Evolutionary conservation across 2,113 vertebrate species (phyloP).

Genomic region (Entosphenus tridentatus): DNA sequence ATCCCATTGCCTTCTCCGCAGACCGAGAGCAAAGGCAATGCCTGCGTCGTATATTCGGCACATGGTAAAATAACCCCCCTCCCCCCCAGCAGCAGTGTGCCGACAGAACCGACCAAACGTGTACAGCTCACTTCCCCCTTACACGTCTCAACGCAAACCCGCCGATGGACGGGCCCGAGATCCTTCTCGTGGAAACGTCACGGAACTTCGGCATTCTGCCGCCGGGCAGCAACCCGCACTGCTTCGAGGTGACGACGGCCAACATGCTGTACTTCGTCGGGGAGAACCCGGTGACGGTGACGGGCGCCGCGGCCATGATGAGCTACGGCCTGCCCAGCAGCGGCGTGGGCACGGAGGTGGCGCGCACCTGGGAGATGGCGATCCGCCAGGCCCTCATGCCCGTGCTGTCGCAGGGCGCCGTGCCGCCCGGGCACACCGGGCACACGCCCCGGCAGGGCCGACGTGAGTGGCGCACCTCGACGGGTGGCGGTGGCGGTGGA

Average conservation of each 20-base stretch:
- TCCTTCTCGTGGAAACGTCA: conserved; percentile 64
- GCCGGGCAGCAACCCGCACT: conserved; percentile 39
- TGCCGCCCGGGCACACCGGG: conserved; percentile 21
- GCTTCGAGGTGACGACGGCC: conserved; percentile 52
- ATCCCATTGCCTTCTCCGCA: too few relatives aligned
- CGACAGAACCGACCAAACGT: too few relatives aligned
- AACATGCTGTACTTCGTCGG: conserved; percentile 51
- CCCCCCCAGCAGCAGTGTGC: too few relatives aligned
- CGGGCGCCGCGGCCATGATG: conserved; percentile 14
- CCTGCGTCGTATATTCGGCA: too few relatives aligned
- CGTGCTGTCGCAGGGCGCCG: conserved; percentile 43
- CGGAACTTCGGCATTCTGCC: conserved; percentile 44
- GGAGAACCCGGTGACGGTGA: conserved; percentile 28
- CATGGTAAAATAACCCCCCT: too few relatives aligned
- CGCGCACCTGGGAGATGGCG: conserved; percentile 41
- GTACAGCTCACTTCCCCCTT: too few relatives aligned
- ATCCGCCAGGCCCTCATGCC: conserved; percentile 68
- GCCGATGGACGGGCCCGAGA: conserved; percentile 21
- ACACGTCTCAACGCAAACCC: too few relatives aligned
- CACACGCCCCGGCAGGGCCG: conserved; percentile 42
- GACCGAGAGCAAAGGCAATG: too few relatives aligned
- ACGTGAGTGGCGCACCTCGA: not conserved
- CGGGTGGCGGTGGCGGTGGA: not conserved
- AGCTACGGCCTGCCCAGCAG: conserved; percentile 25
- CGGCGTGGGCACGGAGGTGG: conserved; percentile 36